phyloP scores from a whole-genome alignment of 2,797 vertebrate genomes.

The Bovichtus variegatus region DNA sequence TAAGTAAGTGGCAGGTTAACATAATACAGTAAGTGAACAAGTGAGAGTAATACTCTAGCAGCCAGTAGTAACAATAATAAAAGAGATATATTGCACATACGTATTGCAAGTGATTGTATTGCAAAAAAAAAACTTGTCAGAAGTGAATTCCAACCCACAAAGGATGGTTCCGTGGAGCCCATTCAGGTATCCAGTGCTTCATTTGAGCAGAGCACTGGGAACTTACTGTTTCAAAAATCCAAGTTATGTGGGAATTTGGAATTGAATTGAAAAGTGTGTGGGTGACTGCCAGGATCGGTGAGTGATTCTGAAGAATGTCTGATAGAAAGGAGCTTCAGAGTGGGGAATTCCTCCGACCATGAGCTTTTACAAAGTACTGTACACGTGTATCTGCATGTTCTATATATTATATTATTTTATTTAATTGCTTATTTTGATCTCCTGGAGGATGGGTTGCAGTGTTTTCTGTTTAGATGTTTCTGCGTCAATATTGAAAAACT shows the following conservation, averaged over 20 bases:
- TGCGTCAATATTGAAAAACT: background rate
- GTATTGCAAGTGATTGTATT: no score
- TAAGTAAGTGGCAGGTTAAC: no score
- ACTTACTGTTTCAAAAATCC: constrained; percentile 43
- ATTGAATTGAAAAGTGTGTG: constrained; percentile 21
- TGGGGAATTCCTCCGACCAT: background rate
- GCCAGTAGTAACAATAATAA: no score
- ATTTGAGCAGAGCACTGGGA: constrained; percentile 8
- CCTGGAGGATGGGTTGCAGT: background rate
- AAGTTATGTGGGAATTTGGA: constrained; percentile 54
- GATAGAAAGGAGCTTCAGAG: background rate
- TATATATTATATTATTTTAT: background rate
- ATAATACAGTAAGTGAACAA: no score
- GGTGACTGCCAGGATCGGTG: constrained; percentile 25
- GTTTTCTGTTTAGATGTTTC: constrained; percentile 2
- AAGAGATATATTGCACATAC: no score
- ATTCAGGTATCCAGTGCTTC: constrained; percentile 1
- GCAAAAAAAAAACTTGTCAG: background rate
- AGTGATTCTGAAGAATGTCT: constrained; percentile 12
- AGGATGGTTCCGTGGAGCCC: constrained; percentile 1
- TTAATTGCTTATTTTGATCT: background rate
- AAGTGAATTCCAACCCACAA: constrained; percentile 10
- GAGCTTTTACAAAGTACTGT: background rate
- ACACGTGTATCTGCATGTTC: background rate
- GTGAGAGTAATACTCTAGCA: no score